phyloP scores from a whole-genome alignment of 2,888 invertebrate genomes.

The Bugula neritina region DNA sequence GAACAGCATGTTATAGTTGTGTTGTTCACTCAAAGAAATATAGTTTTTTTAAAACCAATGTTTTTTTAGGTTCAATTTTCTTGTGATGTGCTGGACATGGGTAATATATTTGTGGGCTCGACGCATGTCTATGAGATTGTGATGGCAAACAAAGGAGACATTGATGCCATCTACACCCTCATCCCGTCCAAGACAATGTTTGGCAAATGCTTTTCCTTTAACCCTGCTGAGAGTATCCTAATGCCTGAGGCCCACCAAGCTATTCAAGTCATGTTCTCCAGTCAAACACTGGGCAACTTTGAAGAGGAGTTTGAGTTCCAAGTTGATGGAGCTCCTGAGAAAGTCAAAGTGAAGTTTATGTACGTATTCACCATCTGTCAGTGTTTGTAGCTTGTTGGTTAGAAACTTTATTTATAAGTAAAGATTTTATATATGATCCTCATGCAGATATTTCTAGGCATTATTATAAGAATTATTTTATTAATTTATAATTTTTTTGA shows the following conservation, averaged over 20 bases:
- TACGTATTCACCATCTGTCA: conserved; percentile 32
- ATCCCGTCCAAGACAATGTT: conserved; percentile 43
- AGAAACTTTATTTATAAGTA: too few relatives aligned
- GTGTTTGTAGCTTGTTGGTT: not conserved
- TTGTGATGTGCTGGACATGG: conserved; percentile 49
- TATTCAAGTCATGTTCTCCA: conserved; percentile 47
- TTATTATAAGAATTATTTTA: too few relatives aligned
- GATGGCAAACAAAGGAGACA: conserved; percentile 52
- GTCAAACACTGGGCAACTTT: conserved; percentile 51
- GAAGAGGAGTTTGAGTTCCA: conserved; percentile 49
- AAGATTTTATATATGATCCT: too few relatives aligned
- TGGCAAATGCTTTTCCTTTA: conserved; percentile 50
- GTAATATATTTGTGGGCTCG: conserved; percentile 52
- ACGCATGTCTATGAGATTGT: conserved; percentile 52
- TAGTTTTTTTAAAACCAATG: too few relatives aligned
- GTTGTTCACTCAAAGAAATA: too few relatives aligned
- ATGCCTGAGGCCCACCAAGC: conserved; percentile 52
- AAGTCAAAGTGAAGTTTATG: conserved; percentile 43
- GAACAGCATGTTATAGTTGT: too few relatives aligned
- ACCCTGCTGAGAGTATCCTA: conserved; percentile 50
- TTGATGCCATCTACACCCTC: conserved; percentile 51
- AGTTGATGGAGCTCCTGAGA: conserved; percentile 48
- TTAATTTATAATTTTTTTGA: too few relatives aligned
- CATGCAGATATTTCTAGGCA: too few relatives aligned
- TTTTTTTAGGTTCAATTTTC: conserved; percentile 40